These are phyloP conservation scores for Spodoptera picta DNA, from an alignment of 2,888 invertebrate species.

Conservation along the genomic window DNA sequence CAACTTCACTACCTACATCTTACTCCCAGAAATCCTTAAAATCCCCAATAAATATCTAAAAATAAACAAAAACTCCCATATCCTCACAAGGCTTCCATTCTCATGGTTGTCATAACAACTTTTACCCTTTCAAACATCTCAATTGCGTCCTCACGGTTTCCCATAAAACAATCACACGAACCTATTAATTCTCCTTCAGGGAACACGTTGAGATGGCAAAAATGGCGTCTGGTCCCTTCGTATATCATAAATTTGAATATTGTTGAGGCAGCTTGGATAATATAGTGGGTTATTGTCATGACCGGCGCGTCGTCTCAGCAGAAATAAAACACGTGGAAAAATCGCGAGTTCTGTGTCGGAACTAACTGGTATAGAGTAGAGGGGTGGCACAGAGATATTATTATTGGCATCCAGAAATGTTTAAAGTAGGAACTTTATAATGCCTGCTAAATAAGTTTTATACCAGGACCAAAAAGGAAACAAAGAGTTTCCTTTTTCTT, in stretches of 20 bases:
- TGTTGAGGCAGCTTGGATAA: constrained; percentile 76
- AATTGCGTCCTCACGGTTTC: constrained; percentile 23
- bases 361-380: constrained; percentile 65
- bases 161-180: constrained; percentile 62
- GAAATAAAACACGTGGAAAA: constrained; percentile 77
- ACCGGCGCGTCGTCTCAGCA: constrained; percentile 57
- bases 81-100: constrained; percentile 11
- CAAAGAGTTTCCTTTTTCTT: too few species aligned
- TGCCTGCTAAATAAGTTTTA: too few species aligned
- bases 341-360: constrained; percentile 76
- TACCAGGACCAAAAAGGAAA: too few species aligned
- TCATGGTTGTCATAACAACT: constrained; percentile 13
- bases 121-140: constrained; percentile 12
- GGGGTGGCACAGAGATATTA: constrained; percentile 32
- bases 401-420: too few species aligned
- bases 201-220: constrained; percentile 67
- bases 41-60: too few species aligned
- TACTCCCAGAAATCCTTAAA: too few species aligned
- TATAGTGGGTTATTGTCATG: constrained; percentile 85
- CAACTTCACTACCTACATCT: too few species aligned
- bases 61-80: not conserved
- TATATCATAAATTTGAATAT: constrained; percentile 87
- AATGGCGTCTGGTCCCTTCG: constrained; percentile 68
- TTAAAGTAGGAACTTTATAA: too few species aligned
- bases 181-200: constrained; percentile 65